phyloP scores from a whole-genome alignment of 2,888 invertebrate genomes.

The Papilio protenor region DNA sequence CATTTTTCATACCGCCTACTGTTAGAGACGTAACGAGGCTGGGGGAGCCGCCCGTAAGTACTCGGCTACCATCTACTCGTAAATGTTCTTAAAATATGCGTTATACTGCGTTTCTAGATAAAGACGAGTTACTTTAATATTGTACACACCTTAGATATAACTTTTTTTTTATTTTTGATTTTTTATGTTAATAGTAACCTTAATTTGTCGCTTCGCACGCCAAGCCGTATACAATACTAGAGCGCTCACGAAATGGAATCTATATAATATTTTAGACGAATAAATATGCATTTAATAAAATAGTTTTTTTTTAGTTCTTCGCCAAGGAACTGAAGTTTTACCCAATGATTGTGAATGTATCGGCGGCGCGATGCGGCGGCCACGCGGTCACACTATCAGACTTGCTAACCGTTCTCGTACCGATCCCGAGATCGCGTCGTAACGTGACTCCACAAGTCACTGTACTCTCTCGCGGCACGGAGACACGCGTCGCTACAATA shows the following conservation, averaged over 20 bases:
- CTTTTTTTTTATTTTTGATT: constrained; percentile 66
- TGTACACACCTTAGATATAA: constrained; percentile 77
- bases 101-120: constrained; percentile 53
- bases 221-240: constrained; percentile 82
- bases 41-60: constrained; percentile 70
- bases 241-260: constrained; percentile 71
- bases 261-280: constrained; percentile 71
- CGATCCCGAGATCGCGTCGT: constrained; percentile 11
- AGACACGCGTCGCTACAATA: constrained; percentile 74
- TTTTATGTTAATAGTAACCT: constrained; percentile 68
- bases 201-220: constrained; percentile 76
- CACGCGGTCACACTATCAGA: constrained; percentile 52
- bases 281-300: constrained; percentile 76
- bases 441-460: constrained; percentile 45
- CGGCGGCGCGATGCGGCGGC: constrained; percentile 49
- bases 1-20: constrained; percentile 76
- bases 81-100: constrained; percentile 81
- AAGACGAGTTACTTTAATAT: constrained; percentile 78
- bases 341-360: constrained; percentile 32
- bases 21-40: constrained; percentile 62
- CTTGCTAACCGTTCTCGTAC: constrained; percentile 20
- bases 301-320: constrained; percentile 62
- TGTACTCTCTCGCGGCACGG: constrained; percentile 46
- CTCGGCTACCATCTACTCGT: constrained; percentile 76
- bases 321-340: constrained; percentile 60